Base-by-base conservation (phyloP, 30 jellyfish, hydroid and myxozoan species). In the Cassiopea andromeda region DNA sequence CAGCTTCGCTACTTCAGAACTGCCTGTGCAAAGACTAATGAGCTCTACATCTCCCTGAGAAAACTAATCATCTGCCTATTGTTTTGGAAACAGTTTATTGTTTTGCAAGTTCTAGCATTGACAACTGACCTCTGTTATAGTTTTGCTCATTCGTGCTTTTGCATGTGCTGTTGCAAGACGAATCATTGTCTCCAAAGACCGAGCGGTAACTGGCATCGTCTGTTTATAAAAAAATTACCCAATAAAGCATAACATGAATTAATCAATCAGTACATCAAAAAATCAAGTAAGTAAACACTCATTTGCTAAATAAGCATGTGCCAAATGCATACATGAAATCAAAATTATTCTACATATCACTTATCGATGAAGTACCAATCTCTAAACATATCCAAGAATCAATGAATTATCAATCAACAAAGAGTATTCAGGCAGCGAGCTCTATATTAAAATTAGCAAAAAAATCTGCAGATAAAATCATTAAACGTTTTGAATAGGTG, bases 131-230 rank as follows among this genome's bases (percentile, higher is more conserved):
- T 85, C 96, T 0, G 97, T 98, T 16, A 97, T 78, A 43, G 92
- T 90, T 69, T 92, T 97, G 89, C 99, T 97, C 98, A 97, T 91
- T 82, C 99, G 73, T 46, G 98, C 92, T 81, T 97, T 97, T 45
- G 99, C 99, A 48, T 97, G 99, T 1, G 99, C 99, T 60, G 99
- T 97, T 14, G 99, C 85, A 59, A 97, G 93, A 50, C 99, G 97
- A 48, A 97, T 97, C 96, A 97, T 78, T 46, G 99, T 97, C 64
- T 97, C 99, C 83, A 97, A 82, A 15, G 98, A 94, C 47, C 99
- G 97, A 27, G 99, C 99, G 1, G 99, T 97, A 13, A 97, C 99
- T 5, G 99, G 99, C 88, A 96, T 90, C 3, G 99, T 97, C 99
- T 97, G 73, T 64, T 64, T 9, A 2, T 17, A 17, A 64, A 73